Conservation (phyloP, 2,113 vertebrate species). For the Thunnus thynnus region DNA sequence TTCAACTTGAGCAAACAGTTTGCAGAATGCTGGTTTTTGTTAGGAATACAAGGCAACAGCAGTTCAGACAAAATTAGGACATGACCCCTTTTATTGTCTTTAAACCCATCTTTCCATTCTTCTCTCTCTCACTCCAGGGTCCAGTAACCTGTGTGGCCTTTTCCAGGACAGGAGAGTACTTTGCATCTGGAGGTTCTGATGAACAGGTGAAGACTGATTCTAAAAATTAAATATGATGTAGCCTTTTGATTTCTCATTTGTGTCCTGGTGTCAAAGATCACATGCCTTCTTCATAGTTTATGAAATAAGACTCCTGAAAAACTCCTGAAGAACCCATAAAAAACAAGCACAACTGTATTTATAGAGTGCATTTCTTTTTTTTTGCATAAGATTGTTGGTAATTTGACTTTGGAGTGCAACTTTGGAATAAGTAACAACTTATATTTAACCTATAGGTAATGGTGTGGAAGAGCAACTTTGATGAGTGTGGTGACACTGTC, state of each 20-base stretch:
- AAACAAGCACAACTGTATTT: neutral
- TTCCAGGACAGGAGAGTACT: slow-evolving; percentile 90
- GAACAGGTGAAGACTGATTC: slow-evolving; percentile 88
- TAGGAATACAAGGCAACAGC: neutral
- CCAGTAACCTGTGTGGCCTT: slow-evolving; percentile 91
- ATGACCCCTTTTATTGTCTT: neutral
- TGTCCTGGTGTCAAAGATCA: neutral
- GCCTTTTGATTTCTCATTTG: neutral
- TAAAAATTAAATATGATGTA: neutral
- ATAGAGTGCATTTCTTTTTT: neutral
- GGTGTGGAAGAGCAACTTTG: slow-evolving; percentile 97
- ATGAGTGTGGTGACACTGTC: slow-evolving; percentile 80
- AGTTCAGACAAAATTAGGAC: neutral
- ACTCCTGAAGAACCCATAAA: neutral
- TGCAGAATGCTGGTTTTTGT: neutral
- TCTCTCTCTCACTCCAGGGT: slow-evolving; percentile 82
- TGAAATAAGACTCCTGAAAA: neutral
- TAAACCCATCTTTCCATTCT: neutral
- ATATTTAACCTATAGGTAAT: slow-evolving; percentile 86
- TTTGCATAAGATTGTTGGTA: neutral
- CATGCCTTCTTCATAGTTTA: neutral
- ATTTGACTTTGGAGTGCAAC: neutral
- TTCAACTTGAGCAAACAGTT: neutral
- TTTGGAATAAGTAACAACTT: neutral
- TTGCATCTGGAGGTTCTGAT: slow-evolving; percentile 96